phyloP scores from a whole-genome alignment of 2,888 invertebrate genomes.

The Argyresthia albistria region DNA sequence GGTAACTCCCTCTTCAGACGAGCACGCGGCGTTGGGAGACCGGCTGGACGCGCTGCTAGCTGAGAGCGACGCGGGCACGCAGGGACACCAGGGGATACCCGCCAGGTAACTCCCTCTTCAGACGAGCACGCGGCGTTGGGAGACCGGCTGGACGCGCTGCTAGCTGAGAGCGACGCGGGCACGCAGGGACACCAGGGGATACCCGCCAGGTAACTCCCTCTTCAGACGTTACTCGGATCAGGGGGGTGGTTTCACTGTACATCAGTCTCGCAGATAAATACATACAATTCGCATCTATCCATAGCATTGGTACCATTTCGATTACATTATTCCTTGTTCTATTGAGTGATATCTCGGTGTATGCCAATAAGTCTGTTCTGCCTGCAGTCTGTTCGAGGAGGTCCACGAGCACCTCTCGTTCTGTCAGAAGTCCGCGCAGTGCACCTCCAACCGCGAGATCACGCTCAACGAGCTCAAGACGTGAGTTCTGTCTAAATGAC shows the following conservation, averaged over 20 bases:
- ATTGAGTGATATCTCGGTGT: too few relatives aligned
- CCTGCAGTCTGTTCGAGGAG: constrained; percentile 74
- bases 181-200: not conserved
- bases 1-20: too few relatives aligned
- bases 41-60: not conserved
- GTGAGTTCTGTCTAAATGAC: constrained; percentile 55
- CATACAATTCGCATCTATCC: too few relatives aligned
- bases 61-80: not conserved
- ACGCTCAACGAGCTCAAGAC: constrained; percentile 78
- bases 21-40: not conserved
- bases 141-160: not conserved
- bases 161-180: not conserved
- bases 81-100: not conserved
- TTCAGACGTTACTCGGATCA: too few relatives aligned
- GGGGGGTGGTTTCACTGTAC: too few relatives aligned
- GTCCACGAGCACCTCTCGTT: constrained; percentile 80
- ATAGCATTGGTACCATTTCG: too few relatives aligned
- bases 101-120: too few relatives aligned
- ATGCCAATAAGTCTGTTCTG: not conserved
- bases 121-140: too few relatives aligned
- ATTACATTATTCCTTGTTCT: too few relatives aligned
- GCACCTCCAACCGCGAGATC: constrained; percentile 79
- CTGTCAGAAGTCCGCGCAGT: constrained; percentile 79
- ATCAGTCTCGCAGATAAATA: too few relatives aligned
- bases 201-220: not conserved